Base-by-base conservation (phyloP, 2,888 invertebrate genomes). In the Synanthedon tipuliformis region DNA sequence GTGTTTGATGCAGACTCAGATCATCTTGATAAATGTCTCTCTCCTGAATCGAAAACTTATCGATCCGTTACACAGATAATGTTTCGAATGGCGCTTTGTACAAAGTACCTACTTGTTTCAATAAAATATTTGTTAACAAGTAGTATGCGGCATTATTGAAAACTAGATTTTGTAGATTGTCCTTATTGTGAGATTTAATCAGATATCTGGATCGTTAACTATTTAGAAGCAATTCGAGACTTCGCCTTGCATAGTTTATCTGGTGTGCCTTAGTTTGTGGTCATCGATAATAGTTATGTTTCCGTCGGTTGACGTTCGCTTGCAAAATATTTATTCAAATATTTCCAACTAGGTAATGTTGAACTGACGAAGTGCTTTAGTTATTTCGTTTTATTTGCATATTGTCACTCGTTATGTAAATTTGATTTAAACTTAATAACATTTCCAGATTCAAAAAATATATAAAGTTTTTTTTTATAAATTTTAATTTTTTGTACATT, bases 201-300 rank as follows among this genome's bases (percentile, higher is more conserved):
- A 59, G 64, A 66, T 71, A 34, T 34, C 66, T 66, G 63, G 71
- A 76, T 76, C 67, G 66, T 71, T 69, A 72, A 73, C 70, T 73
- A 68, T 72, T 73, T 72, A 69, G 71, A 71, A 68, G 69, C 73
- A 74, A 76, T 81, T 77, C 71, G 66, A 77, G 71, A 66, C 66
- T 65, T 69, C 65, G 69, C 59, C 59, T 66, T 68, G 72, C 73
- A 64, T 70, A 67, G 67, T 68, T 72, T 75, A 71, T 71, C 64
- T 59, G 66, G 63, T 65, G 61, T 57, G 60, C 61, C 58, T 56
- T 16, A 16, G 16, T 3, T 12, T 16, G 55, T 56, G 66, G 66
- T 66, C 64, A 66, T 63, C 61, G 66, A 64, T 64, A 59, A 56
- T 58, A 54, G 59, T 64, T 57, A 64, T 63, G 58, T 62, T 68